phyloP scores from a whole-genome alignment of 2,113 vertebrate species.

The Bujurquina vittata region DNA sequence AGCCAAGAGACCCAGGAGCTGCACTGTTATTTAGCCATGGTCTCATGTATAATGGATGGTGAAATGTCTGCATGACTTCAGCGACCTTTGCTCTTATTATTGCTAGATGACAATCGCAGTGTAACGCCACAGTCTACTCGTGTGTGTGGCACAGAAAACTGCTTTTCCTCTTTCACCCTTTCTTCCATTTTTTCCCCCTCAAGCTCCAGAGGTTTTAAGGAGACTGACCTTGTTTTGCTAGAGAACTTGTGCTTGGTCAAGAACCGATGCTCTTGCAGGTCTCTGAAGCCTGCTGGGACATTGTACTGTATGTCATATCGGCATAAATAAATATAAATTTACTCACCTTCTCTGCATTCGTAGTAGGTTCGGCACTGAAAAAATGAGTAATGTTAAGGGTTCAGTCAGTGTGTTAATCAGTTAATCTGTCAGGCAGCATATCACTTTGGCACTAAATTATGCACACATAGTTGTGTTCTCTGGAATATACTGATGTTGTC shows the following conservation, averaged over 20 bases:
- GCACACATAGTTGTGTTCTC: neutral
- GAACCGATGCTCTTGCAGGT: neutral
- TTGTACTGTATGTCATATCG: neutral
- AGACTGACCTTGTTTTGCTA: conserved; percentile 1
- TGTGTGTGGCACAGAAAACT: neutral
- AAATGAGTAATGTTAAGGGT: neutral
- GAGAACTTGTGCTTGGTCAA: neutral
- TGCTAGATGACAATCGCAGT: conserved; percentile 12
- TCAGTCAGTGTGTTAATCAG: neutral
- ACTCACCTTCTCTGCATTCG: conserved; percentile 1
- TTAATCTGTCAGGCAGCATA: neutral
- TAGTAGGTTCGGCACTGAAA: neutral
- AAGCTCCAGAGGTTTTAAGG: neutral
- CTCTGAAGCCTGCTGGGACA: neutral
- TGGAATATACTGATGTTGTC: neutral
- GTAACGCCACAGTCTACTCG: neutral
- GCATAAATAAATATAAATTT: neutral
- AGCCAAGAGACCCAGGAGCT: conserved; percentile 10
- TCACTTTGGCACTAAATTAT: neutral
- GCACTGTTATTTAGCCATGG: conserved; percentile 21
- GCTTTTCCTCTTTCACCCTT: neutral
- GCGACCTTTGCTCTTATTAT: conserved; percentile 46
- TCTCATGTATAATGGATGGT: conserved; percentile 54
- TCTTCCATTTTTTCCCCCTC: neutral
- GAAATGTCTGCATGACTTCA: conserved; percentile 43